Evolutionary conservation across 2,797 vertebrate genomes (phyloP), one percentile per base, ranked within the genome.

Genomic region (Acanthurus tractus): DNA sequence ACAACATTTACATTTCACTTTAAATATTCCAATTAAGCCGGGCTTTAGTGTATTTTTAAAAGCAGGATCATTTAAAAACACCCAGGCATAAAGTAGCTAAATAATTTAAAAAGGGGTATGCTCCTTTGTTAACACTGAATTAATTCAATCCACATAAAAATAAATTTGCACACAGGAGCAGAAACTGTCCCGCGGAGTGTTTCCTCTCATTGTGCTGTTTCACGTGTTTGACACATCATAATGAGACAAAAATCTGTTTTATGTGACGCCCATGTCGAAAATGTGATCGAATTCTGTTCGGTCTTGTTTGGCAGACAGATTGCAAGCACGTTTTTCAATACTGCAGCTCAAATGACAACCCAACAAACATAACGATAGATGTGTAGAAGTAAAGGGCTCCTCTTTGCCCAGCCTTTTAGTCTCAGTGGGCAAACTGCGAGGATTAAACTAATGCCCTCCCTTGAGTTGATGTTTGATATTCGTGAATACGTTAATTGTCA

Each of bases 401-500:
- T 36, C 55, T 29, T 13, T 66, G 15, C 63, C 14, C 64, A 49
- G 50, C 71, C 72, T 63, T 68, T 70, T 36, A 34, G 46, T 70
- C 70, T 78, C 68, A 25, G 70, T n/a, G 66, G 22, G 63, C 49
- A 63, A 84, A 81, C 76, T 74, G 63, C 49, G 3, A 25, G 77
- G 77, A 84, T 85, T 63, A 67, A 79, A 83, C 65, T 67, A 66
- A 82, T 62, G 62, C 79, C 46, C 80, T 76, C 76, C 65, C 52
- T 14, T 67, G 65, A 85, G 81, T 20, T 84, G 75, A 34, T 58
- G 74, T 81, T 74, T 84, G 70, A 85, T 84, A 66, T 58, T 59
- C 63, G 45, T 29, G 64, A 78, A 77, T 71, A 44, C 61, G 68
- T 83, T 86, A 84, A 88, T 90, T 84, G 87, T 73, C 82, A 76